A percentile compares a stretch with the other conserved stretches of the same genome.
phyloP scores from a whole-genome alignment of 2,888 invertebrate genomes.

The Unio pictorum region DNA sequence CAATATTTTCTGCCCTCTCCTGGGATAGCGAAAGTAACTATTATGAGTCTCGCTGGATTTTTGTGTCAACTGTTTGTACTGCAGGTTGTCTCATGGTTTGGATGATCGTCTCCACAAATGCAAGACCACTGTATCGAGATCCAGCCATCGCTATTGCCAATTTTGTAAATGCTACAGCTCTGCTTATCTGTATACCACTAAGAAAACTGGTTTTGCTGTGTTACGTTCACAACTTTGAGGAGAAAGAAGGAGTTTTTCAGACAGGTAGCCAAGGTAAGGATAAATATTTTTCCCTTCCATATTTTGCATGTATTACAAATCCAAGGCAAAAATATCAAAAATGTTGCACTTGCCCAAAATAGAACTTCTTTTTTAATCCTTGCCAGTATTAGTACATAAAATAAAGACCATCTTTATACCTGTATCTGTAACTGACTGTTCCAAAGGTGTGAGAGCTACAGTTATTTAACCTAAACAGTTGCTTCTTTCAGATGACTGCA shows the following conservation, averaged over 20 bases:
- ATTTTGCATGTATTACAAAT: no score
- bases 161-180: constrained; percentile 69
- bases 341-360: no score
- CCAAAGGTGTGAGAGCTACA: no score
- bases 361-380: no score
- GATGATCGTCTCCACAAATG: constrained; percentile 70
- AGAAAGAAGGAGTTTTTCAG: constrained; percentile 22
- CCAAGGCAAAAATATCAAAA: no score
- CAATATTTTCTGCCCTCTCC: constrained; percentile 69
- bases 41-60: constrained; percentile 71
- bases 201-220: constrained; percentile 67
- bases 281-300: no score
- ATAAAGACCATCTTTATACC: no score
- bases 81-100: constrained; percentile 70
- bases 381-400: no score
- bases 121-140: constrained; percentile 64
- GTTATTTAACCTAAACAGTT: no score
- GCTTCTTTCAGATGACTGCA: no score
- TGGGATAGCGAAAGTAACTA: constrained; percentile 71
- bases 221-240: constrained; percentile 37
- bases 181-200: constrained; percentile 69
- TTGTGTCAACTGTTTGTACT: constrained; percentile 54
- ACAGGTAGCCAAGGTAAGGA: no score
- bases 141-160: constrained; percentile 71
- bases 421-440: no score